Evolutionary conservation across 1,140 invertebrate genomes (phyloP).

Genomic region (Hormaphis cornu): DNA sequence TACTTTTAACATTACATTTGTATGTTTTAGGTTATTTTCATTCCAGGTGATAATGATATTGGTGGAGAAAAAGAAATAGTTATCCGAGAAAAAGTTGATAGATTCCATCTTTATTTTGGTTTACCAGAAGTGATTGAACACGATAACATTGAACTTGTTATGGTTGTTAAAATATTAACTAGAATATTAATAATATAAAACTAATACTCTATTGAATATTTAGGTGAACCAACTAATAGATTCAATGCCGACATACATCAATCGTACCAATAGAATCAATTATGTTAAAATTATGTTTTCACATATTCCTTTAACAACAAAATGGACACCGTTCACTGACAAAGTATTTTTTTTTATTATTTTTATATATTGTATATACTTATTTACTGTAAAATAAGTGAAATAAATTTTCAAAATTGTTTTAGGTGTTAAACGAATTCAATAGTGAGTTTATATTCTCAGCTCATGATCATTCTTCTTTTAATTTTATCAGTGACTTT

Average conservation of each 20-base stretch:
- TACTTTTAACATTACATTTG: background rate
- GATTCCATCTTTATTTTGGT: slow-evolving; percentile 68
- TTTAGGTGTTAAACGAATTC: slow-evolving; percentile 54
- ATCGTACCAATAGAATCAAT: slow-evolving; percentile 9
- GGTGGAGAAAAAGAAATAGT: slow-evolving; percentile 75
- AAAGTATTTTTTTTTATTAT: background rate
- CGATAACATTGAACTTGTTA: slow-evolving; percentile 51
- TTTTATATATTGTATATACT: background rate
- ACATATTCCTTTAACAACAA: slow-evolving; percentile 29
- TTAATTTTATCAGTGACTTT: slow-evolving; percentile 44
- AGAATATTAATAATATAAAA: background rate
- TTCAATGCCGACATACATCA: background rate
- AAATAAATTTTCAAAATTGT: background rate
- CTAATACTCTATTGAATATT: background rate
- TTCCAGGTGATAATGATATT: slow-evolving; percentile 92
- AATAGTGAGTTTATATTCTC: slow-evolving; percentile 72
- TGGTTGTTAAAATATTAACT: slow-evolving; percentile 42
- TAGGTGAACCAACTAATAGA: slow-evolving; percentile 24
- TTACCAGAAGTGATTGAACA: slow-evolving; percentile 55
- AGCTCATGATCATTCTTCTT: slow-evolving; percentile 69
- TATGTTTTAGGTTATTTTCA: slow-evolving; percentile 61
- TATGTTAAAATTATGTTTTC: slow-evolving; percentile 33
- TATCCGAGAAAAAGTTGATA: slow-evolving; percentile 57
- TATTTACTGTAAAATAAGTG: background rate
- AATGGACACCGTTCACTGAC: slow-evolving; percentile 6